Evolutionary conservation across 2,888 invertebrate species (phyloP), one percentile per base, ranked within the genome.

Genomic region (Tridacna gigas): DNA sequence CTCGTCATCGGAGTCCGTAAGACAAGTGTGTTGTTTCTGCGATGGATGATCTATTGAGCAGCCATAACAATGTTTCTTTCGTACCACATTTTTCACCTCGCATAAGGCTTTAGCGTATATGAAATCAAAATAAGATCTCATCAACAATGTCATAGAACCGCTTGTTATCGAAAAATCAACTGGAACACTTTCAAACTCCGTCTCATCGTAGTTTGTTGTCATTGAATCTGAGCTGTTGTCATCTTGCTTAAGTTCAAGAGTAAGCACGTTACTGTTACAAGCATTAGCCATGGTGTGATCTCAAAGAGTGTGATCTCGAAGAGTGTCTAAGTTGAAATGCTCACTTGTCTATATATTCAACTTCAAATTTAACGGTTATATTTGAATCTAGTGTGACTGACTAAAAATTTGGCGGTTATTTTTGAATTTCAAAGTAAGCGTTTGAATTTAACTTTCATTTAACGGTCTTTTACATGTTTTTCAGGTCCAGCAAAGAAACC

Each of bases 11-110:
- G 20, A 25, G 0, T 37, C 22, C 67, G 74, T 78, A 2, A 81
- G n/a, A 74, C 82, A 82, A 18, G 56, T 61, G 74, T 82, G 82
- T 28, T 82, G n/a, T n/a, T n/a, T 77, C 22, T 82, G 82, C 26
- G 78, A 82, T 12, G 78, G 82, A 20, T 78, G 82, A 22, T 82
- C 48, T 13, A 74, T 74, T 51, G 56, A 0, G 61, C 82, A 82
- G 11, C 78, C 78, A 48, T 67, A 67, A 28, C 82, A 82, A 25
- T 74, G 18, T 22, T 78, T 77, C 22, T 47, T 77, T 18, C 76
- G 25, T 15, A 48, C 60, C n/a, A 26, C 22, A 28, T 28, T 51
- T 61, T 77, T 77, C n/a, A 77, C 74, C 25, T 60, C 74, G 65
- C 37, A 5, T 26, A 82, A 28, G 11, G 82, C 77, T 73, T 82